Evolutionary conservation across 1,140 invertebrate genomes (phyloP), one percentile per base, ranked within the genome.

Genomic region (Macrobrachium rosenbergii): DNA sequence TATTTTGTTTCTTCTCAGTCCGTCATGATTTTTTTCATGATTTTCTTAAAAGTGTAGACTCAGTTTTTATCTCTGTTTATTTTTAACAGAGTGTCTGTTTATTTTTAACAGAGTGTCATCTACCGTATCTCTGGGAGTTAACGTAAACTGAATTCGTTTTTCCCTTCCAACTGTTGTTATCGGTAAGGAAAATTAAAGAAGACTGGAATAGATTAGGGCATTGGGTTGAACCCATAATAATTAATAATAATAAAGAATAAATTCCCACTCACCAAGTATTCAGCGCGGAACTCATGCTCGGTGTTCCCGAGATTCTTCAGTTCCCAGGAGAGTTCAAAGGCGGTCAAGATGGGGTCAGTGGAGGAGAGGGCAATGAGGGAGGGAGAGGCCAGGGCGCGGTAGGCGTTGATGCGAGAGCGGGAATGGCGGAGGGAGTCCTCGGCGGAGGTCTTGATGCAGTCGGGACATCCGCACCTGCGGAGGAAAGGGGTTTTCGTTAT

Each of bases 381-480:
- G 2, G 98, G 97, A 91, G 96, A 98, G 1, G 97, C 95, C 23
- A 99, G 92, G 0, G 98, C 98, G 89, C 95, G 94, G 92, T 98
- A 99, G 85, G 98, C 96, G 91, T 98, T 98, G 17, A 99, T 95
- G 64, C 98, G 94, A 0, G 96, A 96, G 59, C 96, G 93, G 0
- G 97, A 99, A 90, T 98, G 95, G 21, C 96, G 94, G 28, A 99
- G 93, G 19, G 96, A 96, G 91, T 95, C 93, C 90, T 96, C 95
- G 64, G 94, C 93, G 2, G 95, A 95, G 10, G 94, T 92, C 45
- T 93, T 93, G 14, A 97, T 93, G 91, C 96, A 97, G 82, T 96
- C 95, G 7, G 95, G 94, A 90, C 96, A 97, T 7, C 95, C 95
- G 90, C 96, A 98, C 87, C 95, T 92, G 86, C 92, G 91, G 59